Base-by-base conservation (phyloP, 1,140 invertebrate species). In the Trichonephila inaurata region DNA sequence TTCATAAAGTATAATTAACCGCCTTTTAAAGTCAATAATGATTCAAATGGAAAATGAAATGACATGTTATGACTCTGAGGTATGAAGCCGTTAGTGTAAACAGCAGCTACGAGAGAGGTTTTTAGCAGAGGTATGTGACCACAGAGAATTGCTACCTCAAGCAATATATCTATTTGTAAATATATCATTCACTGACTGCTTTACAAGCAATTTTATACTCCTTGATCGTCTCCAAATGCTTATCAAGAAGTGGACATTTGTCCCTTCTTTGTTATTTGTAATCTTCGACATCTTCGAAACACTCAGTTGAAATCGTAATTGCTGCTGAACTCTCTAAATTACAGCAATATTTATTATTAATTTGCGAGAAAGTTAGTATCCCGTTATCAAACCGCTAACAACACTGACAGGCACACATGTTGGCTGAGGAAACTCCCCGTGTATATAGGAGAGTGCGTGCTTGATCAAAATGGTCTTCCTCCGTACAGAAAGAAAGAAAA, bases 371-470 rank as follows among this genome's bases (percentile, higher is more conserved):
- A 77, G 82, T 58, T 24, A n/a, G 40, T 85, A 21, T 51, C 44
- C 28, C 24, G 82, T 85, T 85, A 85, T 58, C 21, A 24, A 87
- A 64, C 51, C 85, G 58, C 3, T 64, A 87, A 64, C 85, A 87
- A 33, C 60, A 18, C 58, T 64, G 58, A 87, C 60, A 77, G 33
- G 33, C 28, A 77, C 72, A 33, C 72, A 77, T 77, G 28, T 77
- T 77, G 28, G 61, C 85, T 87, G 18, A 21, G 33, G 18, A 21
- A 33, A 33, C 69, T 40, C 16, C 28, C 16, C 28, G 33, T 77
- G 72, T 77, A 40, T 33, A 77, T 33, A 77, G 33, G 24, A 19
- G 72, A 40, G 72, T 69, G 87, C 64, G 40, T 89, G 40, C 19
- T 89, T 72, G 87, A 69, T 40, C 18, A 18, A 64, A 87, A 87